phyloP scores from a whole-genome alignment of 2,888 invertebrate genomes.

The Podotricha telesiphe region DNA sequence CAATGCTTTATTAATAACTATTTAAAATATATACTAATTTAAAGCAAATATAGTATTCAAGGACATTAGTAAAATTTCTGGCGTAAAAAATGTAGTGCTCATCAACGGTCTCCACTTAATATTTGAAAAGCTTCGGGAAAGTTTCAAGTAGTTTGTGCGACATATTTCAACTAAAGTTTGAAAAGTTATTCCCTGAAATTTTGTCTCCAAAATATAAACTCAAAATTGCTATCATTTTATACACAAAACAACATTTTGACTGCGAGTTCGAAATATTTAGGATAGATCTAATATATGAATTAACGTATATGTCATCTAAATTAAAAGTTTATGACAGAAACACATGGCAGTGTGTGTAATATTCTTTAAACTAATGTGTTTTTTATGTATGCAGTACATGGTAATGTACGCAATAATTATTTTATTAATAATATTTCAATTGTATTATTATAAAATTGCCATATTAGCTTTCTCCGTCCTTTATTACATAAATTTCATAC shows the following conservation, averaged over 20 bases:
- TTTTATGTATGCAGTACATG: too few relatives aligned
- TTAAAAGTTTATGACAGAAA: too few relatives aligned
- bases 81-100: constrained; percentile 16
- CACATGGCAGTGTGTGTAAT: too few relatives aligned
- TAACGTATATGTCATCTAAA: too few relatives aligned
- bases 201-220: constrained; percentile 27
- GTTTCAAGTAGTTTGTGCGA: constrained; percentile 31
- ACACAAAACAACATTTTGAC: constrained; percentile 13
- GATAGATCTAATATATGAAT: neutral
- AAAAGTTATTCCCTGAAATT: constrained; percentile 29
- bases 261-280: neutral
- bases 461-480: too few relatives aligned
- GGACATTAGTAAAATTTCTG: neutral
- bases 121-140: constrained; percentile 22
- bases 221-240: constrained; percentile 19
- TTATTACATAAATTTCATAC: too few relatives aligned
- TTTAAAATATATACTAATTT: too few relatives aligned
- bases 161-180: constrained; percentile 32
- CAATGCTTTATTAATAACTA: too few relatives aligned
- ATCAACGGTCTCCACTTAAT: constrained; percentile 26
- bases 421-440: too few relatives aligned
- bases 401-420: too few relatives aligned
- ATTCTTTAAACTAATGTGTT: too few relatives aligned
- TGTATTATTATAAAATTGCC: too few relatives aligned
- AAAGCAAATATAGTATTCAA: neutral